These are phyloP conservation scores for Lagopus leucura DNA, from an alignment of 2,113 vertebrate genomes.

Conservation along the genomic window DNA sequence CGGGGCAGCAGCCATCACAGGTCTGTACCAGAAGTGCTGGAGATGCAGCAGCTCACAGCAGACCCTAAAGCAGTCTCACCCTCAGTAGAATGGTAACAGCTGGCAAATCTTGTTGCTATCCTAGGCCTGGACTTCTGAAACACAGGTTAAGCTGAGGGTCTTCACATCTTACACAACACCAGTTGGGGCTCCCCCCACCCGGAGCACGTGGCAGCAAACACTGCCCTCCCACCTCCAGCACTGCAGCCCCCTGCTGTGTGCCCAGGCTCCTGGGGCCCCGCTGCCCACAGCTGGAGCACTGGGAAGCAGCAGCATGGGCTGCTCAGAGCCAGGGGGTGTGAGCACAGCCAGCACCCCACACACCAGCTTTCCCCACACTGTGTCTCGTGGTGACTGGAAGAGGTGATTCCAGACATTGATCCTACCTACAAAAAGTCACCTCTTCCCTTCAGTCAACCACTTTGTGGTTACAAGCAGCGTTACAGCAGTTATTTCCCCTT, in stretches of 20 bases:
- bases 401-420: neutral
- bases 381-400: neutral
- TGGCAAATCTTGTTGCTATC: accelerated
- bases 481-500: neutral
- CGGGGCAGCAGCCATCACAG: accelerated
- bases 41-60: neutral
- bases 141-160: neutral
- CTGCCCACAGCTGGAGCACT: accelerated
- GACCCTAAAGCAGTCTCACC: neutral
- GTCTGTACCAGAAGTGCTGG: neutral
- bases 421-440: neutral
- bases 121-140: neutral
- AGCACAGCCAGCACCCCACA: neutral
- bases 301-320: neutral
- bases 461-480: neutral
- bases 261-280: neutral
- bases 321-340: neutral
- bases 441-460: neutral
- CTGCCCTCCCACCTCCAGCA: neutral
- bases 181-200: neutral
- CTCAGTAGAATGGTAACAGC: accelerated
- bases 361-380: neutral
- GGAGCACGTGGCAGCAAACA: neutral
- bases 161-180: accelerated
- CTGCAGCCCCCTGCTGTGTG: accelerated